phyloP scores from a whole-genome alignment of 2,888 invertebrate genomes.

The Cheilosia vernalis region DNA sequence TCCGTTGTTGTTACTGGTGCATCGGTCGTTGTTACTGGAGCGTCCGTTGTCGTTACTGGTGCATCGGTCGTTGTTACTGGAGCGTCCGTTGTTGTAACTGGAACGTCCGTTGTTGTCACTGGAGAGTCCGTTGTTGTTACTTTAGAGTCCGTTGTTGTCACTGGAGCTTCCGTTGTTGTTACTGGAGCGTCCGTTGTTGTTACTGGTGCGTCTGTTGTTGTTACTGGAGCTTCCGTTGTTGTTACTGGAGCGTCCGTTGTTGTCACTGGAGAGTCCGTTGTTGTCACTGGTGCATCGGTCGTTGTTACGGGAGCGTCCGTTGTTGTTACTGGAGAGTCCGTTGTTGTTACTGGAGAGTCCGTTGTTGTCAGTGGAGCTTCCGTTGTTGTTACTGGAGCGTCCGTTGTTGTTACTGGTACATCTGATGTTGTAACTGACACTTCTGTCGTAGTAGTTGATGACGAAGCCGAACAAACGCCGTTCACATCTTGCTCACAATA shows the following conservation, averaged over 20 bases:
- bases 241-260: constrained; percentile 57
- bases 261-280: no score
- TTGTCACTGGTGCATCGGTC: no score
- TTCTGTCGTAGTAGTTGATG: constrained; percentile 34
- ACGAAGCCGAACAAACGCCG: constrained; percentile 71
- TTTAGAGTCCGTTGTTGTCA: constrained; percentile 17
- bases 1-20: constrained; percentile 14
- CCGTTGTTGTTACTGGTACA: neutral
- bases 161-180: constrained; percentile 17
- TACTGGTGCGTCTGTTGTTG: neutral
- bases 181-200: neutral
- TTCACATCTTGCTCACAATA: constrained; percentile 76
- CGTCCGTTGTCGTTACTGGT: constrained; percentile 2
- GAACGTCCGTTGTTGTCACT: constrained; percentile 1
- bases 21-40: constrained; percentile 3
- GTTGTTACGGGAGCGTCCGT: neutral
- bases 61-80: constrained; percentile 59
- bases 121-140: constrained; percentile 2
- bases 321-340: constrained; percentile 1
- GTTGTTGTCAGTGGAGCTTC: no score
- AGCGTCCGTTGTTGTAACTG: constrained; percentile 3
- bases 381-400: constrained; percentile 12
- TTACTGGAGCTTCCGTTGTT: neutral
- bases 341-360: neutral
- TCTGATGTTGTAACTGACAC: neutral